A percentile compares a stretch with the other conserved stretches of the same genome.
phyloP scores from a whole-genome alignment of 2,888 invertebrate species.

The Sabatieria punctata region DNA sequence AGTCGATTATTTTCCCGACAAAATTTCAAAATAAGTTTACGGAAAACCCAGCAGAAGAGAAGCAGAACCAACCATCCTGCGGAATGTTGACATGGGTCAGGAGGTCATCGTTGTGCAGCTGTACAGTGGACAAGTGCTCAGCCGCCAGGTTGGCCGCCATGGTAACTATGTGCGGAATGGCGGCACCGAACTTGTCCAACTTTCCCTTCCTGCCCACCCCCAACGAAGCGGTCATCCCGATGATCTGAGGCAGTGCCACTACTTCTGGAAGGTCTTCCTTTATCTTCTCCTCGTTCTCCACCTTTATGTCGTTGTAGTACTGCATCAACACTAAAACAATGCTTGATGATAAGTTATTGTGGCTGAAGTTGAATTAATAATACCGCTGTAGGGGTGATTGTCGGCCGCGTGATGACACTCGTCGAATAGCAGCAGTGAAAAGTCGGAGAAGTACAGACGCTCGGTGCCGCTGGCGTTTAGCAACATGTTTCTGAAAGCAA shows the following conservation, averaged over 20 bases:
- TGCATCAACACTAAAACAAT: too few species aligned
- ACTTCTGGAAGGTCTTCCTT: conserved; percentile 9
- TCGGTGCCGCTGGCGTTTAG: too few species aligned
- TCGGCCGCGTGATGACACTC: conserved; percentile 68
- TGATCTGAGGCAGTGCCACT: conserved; percentile 25
- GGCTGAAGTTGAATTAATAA: too few species aligned
- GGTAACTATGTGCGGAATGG: conserved; percentile 22
- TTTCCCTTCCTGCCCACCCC: conserved; percentile 32
- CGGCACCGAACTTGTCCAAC: conserved; percentile 17
- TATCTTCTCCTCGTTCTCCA: not conserved
- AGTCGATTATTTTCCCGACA: too few species aligned
- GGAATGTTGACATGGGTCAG: conserved; percentile 19
- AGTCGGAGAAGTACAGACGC: too few species aligned
- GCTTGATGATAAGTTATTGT: too few species aligned
- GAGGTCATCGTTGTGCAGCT: conserved; percentile 16
- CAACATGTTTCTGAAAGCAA: too few species aligned
- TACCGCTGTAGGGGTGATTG: conserved; percentile 57
- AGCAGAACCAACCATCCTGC: conserved; percentile 16
- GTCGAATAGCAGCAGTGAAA: too few species aligned
- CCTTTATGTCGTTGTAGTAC: conserved; percentile 24
- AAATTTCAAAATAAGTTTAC: too few species aligned
- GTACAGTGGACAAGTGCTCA: conserved; percentile 22
- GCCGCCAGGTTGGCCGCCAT: conserved; percentile 30
- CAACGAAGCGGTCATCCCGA: conserved; percentile 32
- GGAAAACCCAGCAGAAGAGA: too few species aligned